Base-by-base conservation (phyloP, 2,888 invertebrate genomes). In the Lepetodrilus schrolli region DNA sequence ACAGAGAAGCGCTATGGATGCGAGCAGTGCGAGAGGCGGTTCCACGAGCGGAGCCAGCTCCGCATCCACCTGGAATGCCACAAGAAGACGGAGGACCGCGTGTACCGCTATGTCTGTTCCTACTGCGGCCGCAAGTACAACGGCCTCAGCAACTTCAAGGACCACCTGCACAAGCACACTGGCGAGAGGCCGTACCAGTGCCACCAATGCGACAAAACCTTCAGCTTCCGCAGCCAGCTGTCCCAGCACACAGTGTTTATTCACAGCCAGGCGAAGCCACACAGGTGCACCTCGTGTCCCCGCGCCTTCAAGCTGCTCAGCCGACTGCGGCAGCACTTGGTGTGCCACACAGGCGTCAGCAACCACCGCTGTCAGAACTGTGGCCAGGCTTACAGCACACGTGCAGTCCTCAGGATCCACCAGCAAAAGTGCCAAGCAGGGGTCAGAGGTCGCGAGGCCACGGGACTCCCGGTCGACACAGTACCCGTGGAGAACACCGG, bases 141-240 rank as follows among this genome's bases (percentile, higher is more conserved):
- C 21, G 72, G 76, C 70, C 83, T 82, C 65, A 68, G 79, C 13
- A 80, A 79, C n/a, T 81, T 79, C 34, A 68, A 74, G 5, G 83
- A 85, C 58, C 85, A 85, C 72, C 49, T 83, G 23, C 84, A 85
- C 68, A 84, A 82, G 30, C 85, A 85, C 69, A 85, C 85, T n/a
- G 85, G 85, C 8, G 78, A 78, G 7, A 78, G 77, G 38, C 85
- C 85, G 1, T 80, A 83, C 50, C 69, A 70, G 13, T 85, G 85
- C 73, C 77, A 78, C 43, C 23, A 74, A 2, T 85, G 85, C 74
- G 73, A 69, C 21, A 77, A 78, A 66, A 48, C 58, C 0, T 85
- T 85, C 75, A 78, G 81, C 30, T 83, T 80, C 75, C 74, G 78
- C 13, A 81, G 78, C 50, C 78, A 81, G 73, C 66, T 85, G 23